Conservation (phyloP, 2,888 invertebrate genomes). For the Protophormia terraenovae region DNA sequence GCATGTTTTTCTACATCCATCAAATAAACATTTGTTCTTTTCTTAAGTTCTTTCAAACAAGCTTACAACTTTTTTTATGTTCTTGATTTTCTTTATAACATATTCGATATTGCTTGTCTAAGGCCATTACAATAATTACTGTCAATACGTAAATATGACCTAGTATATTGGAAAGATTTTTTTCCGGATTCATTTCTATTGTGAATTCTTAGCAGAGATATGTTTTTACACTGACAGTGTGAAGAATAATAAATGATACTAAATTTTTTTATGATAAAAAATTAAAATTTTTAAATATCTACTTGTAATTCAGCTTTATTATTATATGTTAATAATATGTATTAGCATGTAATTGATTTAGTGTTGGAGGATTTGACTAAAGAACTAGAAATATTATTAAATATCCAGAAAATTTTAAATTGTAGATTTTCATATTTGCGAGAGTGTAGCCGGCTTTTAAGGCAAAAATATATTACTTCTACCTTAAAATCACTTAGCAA, state of each 20-base stretch:
- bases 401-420: neutral
- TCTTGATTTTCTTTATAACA: neutral
- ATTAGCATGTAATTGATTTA: no score
- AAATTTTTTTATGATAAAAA: no score
- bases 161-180: neutral
- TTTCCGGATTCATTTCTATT: neutral
- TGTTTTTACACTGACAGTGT: neutral
- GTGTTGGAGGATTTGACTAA: no score
- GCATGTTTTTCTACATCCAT: neutral
- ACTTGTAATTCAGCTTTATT: no score
- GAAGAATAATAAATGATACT: neutral
- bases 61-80: neutral
- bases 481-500: neutral
- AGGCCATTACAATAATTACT: conserved; percentile 9
- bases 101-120: neutral
- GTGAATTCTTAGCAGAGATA: neutral
- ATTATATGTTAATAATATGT: neutral
- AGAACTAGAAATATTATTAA: no score
- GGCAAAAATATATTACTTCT: neutral
- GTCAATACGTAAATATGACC: neutral
- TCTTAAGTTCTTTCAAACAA: neutral
- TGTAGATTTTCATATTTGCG: neutral
- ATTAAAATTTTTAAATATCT: no score
- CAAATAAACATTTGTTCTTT: neutral
- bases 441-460: neutral